These are phyloP conservation scores for Ivindomyrus marchei DNA, from an alignment of 2,113 vertebrate species.

Conservation along the genomic window DNA sequence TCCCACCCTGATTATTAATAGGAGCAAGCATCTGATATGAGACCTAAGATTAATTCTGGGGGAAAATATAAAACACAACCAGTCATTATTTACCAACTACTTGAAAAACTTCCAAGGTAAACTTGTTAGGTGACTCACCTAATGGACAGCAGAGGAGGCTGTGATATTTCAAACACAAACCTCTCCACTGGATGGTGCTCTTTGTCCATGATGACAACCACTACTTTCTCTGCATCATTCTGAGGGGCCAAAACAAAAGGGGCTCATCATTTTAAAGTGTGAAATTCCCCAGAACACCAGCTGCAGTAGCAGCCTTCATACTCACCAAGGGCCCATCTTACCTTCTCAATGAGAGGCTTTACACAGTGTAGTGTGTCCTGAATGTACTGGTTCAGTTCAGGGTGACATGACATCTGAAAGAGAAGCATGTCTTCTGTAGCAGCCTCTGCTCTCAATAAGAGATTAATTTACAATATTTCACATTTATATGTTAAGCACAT, in stretches of 20 bases:
- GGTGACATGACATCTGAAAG: slow-evolving; percentile 92
- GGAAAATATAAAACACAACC: background rate
- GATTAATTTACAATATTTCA: background rate
- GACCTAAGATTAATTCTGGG: background rate
- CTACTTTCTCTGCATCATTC: slow-evolving; percentile 97
- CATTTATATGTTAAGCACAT: background rate
- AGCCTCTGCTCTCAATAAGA: background rate
- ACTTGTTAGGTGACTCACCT: slow-evolving; percentile 59
- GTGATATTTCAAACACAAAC: slow-evolving; percentile 96
- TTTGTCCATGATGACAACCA: slow-evolving; percentile 96
- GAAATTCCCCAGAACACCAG: background rate
- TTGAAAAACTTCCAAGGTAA: background rate
- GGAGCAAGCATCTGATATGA: background rate
- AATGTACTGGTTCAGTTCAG: slow-evolving; percentile 92
- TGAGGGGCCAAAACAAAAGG: slow-evolving; percentile 39
- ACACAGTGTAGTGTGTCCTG: slow-evolving; percentile 94
- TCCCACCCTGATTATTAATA: background rate
- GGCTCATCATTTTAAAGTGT: background rate
- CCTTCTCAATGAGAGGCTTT: slow-evolving; percentile 94
- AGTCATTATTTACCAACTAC: background rate
- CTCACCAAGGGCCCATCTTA: slow-evolving; percentile 41
- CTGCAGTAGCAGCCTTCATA: background rate
- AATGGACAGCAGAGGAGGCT: slow-evolving; percentile 85
- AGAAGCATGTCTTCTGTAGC: background rate
- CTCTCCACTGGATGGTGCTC: slow-evolving; percentile 96